Evolutionary conservation across 1,140 invertebrate species (phyloP).

Genomic region (Zeugodacus cucurbitae): DNA sequence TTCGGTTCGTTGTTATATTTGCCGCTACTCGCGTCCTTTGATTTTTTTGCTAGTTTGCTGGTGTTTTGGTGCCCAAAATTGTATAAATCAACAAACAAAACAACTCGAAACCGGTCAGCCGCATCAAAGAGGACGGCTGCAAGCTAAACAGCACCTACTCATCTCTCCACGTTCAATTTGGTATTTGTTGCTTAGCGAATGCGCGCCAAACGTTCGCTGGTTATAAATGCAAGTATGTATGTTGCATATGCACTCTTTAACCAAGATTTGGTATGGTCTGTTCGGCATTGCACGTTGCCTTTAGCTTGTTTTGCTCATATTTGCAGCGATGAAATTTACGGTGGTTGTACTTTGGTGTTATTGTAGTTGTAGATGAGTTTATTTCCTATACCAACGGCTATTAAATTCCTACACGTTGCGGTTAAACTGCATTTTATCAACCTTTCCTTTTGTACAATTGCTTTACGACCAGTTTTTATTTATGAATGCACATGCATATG

Average conservation of each 20-base stretch:
- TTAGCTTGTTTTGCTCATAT: constrained; percentile 22
- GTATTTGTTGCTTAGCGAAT: not conserved
- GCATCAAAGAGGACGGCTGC: not conserved
- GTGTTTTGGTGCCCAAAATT: not conserved
- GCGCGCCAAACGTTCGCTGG: not conserved
- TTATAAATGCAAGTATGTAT: not conserved
- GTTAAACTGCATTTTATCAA: constrained; percentile 24
- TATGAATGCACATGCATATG: not conserved
- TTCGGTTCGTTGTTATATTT: not conserved
- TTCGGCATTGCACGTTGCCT: constrained; percentile 21
- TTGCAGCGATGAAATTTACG: not conserved
- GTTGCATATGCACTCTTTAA: not conserved
- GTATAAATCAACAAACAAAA: not conserved
- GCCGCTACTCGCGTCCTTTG: not conserved
- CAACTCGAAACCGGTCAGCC: not conserved
- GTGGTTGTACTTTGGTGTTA: not conserved
- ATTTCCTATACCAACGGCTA: constrained; percentile 18
- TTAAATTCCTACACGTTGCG: constrained; percentile 34
- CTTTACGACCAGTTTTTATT: not conserved
- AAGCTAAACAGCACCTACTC: not conserved
- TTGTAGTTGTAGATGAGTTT: not conserved
- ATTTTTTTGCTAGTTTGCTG: not conserved
- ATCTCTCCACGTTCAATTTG: not conserved
- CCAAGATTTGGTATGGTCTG: not conserved
- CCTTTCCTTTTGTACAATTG: not conserved